A percentile compares a stretch with the other conserved stretches of the same genome.
phyloP scores from a whole-genome alignment of 1,140 invertebrate species.

The Sipha flava region DNA sequence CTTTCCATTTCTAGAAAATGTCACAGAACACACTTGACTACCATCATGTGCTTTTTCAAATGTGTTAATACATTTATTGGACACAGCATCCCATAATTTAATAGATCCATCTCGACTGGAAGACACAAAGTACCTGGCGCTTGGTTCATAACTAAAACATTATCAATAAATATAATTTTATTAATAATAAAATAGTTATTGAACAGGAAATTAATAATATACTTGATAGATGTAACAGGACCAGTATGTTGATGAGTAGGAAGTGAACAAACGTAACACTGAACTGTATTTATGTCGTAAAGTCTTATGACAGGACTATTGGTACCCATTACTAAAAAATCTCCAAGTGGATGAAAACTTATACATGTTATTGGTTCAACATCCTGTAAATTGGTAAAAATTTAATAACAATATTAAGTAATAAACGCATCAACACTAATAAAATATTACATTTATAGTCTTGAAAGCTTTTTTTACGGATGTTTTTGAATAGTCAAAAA shows the following conservation, averaged over 20 bases:
- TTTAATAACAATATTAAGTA: no score
- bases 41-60: conserved; percentile 90
- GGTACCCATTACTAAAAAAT: conserved; percentile 87
- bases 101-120: conserved; percentile 87
- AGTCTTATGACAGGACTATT: conserved; percentile 83
- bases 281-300: conserved; percentile 91
- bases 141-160: conserved; percentile 55
- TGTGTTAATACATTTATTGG: conserved; percentile 88
- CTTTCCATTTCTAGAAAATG: conserved; percentile 94
- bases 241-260: conserved; percentile 85
- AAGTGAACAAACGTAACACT: conserved; percentile 89
- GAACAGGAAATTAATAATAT: conserved; percentile 38
- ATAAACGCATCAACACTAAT: no score
- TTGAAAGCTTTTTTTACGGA: conserved; percentile 96
- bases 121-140: conserved; percentile 82
- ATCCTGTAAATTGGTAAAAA: conserved; percentile 49
- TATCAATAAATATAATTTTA: neutral
- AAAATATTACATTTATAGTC: conserved; percentile 76
- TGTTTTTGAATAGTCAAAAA: conserved; percentile 97
- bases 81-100: conserved; percentile 93
- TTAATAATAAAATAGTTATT: neutral
- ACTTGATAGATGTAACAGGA: conserved; percentile 77
- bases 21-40: conserved; percentile 84
- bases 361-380: conserved; percentile 79
- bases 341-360: conserved; percentile 90